phyloP scores from a whole-genome alignment of 2,888 invertebrate genomes.

The Schizotus pectinicornis region DNA sequence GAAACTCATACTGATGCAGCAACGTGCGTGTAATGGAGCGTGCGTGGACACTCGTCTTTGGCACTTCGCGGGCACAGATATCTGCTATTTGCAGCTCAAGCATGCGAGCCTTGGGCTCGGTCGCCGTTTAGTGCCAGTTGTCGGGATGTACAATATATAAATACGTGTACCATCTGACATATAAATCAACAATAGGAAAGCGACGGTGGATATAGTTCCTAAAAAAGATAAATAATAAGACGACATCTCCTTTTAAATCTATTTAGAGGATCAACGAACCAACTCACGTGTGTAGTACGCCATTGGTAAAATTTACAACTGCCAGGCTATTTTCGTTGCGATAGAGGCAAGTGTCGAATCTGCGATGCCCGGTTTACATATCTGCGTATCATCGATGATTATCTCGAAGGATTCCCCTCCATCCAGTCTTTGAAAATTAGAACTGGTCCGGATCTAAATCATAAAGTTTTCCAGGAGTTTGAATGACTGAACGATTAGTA shows the following conservation, averaged over 20 bases:
- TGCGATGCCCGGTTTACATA: too few species aligned
- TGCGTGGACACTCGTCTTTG: conserved; percentile 33
- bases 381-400: too few species aligned
- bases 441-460: too few species aligned
- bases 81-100: conserved; percentile 49
- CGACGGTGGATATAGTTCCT: not conserved
- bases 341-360: too few species aligned
- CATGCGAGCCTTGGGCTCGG: conserved; percentile 47
- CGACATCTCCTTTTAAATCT: not conserved
- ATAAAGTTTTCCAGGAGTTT: too few species aligned
- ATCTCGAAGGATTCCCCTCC: too few species aligned
- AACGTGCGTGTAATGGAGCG: conserved; percentile 7
- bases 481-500: too few species aligned
- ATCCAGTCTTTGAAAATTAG: too few species aligned
- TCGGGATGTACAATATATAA: conserved; percentile 26
- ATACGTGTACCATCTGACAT: conserved; percentile 33
- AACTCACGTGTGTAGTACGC: too few species aligned
- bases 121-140: conserved; percentile 32
- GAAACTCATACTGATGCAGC: conserved; percentile 50
- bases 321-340: too few species aligned
- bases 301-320: too few species aligned
- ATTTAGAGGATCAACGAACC: too few species aligned
- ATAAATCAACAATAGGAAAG: conserved; percentile 27
- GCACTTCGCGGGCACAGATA: conserved; percentile 41
- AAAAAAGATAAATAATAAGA: not conserved